These are phyloP conservation scores for Portunus trituberculatus DNA, from an alignment of 1,140 invertebrate genomes.

Conservation along the genomic window DNA sequence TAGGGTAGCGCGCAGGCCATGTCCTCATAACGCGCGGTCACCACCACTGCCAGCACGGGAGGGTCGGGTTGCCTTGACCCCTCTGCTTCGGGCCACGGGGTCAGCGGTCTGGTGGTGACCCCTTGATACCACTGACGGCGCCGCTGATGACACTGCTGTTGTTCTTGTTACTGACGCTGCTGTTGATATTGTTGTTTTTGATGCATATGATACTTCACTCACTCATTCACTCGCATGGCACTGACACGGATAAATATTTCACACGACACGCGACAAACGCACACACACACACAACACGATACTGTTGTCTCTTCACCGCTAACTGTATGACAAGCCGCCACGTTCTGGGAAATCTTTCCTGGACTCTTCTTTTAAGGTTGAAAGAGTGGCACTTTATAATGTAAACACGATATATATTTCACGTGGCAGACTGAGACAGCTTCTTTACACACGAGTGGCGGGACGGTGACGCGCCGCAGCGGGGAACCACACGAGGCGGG, in stretches of 20 bases:
- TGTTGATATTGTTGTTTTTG: not conserved
- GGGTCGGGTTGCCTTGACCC: not conserved
- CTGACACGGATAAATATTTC: no score
- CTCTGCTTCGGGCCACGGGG: not conserved
- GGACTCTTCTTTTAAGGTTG: not conserved
- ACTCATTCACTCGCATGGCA: not conserved
- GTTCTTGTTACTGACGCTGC: no score
- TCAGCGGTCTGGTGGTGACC: not conserved
- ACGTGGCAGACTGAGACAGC: not conserved
- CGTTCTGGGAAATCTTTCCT: not conserved
- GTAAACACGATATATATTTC: not conserved
- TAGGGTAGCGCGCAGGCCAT: not conserved
- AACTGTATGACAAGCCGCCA: not conserved
- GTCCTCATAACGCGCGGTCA: not conserved
- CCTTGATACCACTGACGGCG: not conserved
- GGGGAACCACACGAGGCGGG: not conserved
- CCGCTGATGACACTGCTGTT: not conserved
- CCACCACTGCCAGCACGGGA: no score
- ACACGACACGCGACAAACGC: not conserved
- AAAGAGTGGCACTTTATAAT: not conserved
- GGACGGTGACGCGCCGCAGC: not conserved
- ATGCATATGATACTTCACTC: not conserved
- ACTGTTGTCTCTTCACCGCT: not conserved
- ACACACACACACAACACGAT: not conserved
- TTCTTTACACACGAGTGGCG: no score